phyloP scores from a whole-genome alignment of 2,888 invertebrate species.

The Drosophila pseudotakahashii region DNA sequence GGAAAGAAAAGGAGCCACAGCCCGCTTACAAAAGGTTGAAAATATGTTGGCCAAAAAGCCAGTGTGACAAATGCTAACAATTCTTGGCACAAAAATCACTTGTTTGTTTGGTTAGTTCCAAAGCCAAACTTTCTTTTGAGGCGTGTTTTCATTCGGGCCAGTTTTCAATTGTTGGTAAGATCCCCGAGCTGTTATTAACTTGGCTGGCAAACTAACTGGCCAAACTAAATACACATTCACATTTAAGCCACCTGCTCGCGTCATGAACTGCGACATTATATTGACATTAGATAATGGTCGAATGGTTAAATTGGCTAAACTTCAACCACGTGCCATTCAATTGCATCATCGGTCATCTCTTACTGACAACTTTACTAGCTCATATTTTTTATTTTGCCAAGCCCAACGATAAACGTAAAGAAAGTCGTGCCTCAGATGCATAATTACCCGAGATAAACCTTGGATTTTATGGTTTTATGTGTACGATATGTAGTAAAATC shows the following conservation, averaged over 20 bases:
- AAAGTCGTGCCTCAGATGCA: conserved; percentile 34
- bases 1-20: conserved; percentile 24
- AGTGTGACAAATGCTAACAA: conserved; percentile 51
- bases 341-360: conserved; percentile 33
- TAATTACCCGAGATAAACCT: conserved; percentile 21
- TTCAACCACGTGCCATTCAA: conserved; percentile 43
- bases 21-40: conserved; percentile 19
- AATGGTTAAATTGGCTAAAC: conserved; percentile 1
- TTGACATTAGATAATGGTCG: conserved; percentile 64
- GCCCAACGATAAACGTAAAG: conserved; percentile 16
- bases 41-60: conserved; percentile 42
- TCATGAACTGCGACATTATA: conserved; percentile 64
- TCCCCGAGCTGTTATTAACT: conserved; percentile 44
- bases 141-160: conserved; percentile 44
- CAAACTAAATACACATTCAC: conserved; percentile 19
- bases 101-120: conserved; percentile 22
- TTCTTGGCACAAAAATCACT: conserved; percentile 41
- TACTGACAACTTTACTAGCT: conserved; percentile 21
- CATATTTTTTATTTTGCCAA: conserved; percentile 23
- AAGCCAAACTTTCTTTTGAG: conserved; percentile 66
- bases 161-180: conserved; percentile 30
- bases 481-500: conserved; percentile 6
- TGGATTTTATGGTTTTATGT: conserved; percentile 13
- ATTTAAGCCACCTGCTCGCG: conserved; percentile 33
- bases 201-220: conserved; percentile 20